These are phyloP conservation scores for Pithys albifrons DNA, from an alignment of 2,113 vertebrate species.

Conservation along the genomic window DNA sequence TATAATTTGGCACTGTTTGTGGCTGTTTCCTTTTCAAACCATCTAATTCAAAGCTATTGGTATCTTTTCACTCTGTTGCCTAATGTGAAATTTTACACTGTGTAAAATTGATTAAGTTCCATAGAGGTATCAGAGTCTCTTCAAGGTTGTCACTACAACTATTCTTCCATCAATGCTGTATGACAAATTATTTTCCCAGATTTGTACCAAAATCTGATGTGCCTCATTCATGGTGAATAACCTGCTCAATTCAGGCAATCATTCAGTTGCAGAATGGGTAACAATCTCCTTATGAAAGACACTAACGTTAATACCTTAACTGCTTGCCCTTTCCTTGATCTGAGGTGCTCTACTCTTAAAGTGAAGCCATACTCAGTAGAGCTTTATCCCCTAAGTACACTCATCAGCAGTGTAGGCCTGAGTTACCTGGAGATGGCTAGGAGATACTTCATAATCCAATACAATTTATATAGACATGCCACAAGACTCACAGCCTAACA, in stretches of 20 bases:
- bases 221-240: not conserved
- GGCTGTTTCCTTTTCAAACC: not conserved
- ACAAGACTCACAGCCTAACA: not conserved
- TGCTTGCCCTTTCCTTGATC: not conserved
- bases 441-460: not conserved
- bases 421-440: not conserved
- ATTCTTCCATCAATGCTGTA: not conserved
- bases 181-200: not conserved
- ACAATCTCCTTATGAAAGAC: not conserved
- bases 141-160: not conserved
- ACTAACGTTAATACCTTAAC: not conserved
- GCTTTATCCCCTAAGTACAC: not conserved
- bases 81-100: not conserved
- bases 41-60: not conserved
- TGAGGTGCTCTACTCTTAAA: not conserved
- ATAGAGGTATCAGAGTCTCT: not conserved
- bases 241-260: not conserved
- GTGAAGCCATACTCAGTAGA: not conserved
- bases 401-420: not conserved
- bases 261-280: not conserved
- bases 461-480: not conserved
- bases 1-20: not conserved
- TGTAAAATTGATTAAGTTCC: not conserved
- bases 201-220: not conserved
- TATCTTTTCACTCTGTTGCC: not conserved